phyloP scores from a whole-genome alignment of 2,888 invertebrate species.

The Stenolophus ochropezus region DNA sequence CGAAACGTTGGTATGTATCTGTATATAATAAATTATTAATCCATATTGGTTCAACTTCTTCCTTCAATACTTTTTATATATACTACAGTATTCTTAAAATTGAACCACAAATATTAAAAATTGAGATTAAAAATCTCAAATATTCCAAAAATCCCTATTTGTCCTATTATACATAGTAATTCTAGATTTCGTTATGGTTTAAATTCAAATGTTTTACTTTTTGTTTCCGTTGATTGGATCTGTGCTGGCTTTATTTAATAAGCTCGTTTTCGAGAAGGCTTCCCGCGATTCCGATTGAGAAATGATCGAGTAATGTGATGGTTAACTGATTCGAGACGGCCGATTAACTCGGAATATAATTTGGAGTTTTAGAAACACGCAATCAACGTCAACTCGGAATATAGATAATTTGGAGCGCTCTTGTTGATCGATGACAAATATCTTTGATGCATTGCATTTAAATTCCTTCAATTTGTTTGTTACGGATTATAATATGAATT shows the following conservation, averaged over 20 bases:
- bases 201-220: too few relatives aligned
- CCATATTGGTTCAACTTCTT: too few relatives aligned
- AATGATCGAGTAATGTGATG: conserved; percentile 33
- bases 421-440: conserved; percentile 19
- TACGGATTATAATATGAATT: not conserved
- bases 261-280: not conserved
- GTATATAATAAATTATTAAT: too few relatives aligned
- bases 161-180: too few relatives aligned
- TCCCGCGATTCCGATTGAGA: conserved; percentile 7
- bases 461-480: not conserved
- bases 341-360: conserved; percentile 21
- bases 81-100: too few relatives aligned
- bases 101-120: too few relatives aligned
- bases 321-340: conserved; percentile 18
- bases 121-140: too few relatives aligned
- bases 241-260: conserved; percentile 44
- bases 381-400: conserved; percentile 21
- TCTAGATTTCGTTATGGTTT: too few relatives aligned
- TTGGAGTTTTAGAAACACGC: conserved; percentile 15
- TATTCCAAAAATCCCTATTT: too few relatives aligned
- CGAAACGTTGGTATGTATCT: too few relatives aligned
- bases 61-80: too few relatives aligned
- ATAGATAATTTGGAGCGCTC: not conserved
- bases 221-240: conserved; percentile 46
- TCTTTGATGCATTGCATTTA: not conserved